phyloP scores from a whole-genome alignment of 2,113 vertebrate species.

The Colinus virginianus region DNA sequence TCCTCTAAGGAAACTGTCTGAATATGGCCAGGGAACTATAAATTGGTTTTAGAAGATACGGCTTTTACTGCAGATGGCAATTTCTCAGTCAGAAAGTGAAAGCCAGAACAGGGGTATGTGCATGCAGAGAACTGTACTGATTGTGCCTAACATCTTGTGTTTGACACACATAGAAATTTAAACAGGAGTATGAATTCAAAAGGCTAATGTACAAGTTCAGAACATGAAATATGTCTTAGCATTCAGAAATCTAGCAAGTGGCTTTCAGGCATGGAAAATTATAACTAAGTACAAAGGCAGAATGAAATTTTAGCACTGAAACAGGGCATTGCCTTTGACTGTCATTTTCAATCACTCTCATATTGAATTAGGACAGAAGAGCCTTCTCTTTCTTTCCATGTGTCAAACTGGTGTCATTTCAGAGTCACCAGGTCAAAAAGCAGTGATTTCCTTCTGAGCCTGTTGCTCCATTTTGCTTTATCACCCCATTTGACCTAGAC shows the following conservation, averaged over 20 bases:
- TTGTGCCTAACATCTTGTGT: constrained; percentile 37
- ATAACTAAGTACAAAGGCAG: background rate
- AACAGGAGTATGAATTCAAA: constrained; percentile 13
- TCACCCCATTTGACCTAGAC: background rate
- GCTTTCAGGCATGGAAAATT: background rate
- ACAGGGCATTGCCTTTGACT: background rate
- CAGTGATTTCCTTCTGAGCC: background rate
- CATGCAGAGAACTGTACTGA: background rate
- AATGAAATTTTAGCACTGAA: background rate
- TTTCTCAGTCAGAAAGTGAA: constrained; percentile 20
- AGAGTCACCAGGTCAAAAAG: background rate
- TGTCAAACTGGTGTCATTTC: background rate
- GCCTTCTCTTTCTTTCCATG: rapidly evolving
- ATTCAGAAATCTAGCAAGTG: background rate
- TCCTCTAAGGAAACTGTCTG: constrained; percentile 47
- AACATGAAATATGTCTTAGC: background rate
- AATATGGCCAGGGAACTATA: constrained; percentile 23
- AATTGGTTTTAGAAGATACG: constrained; percentile 42
- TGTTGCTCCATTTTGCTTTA: background rate
- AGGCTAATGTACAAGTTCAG: background rate
- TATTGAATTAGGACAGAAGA: background rate
- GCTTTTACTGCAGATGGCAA: constrained; percentile 44
- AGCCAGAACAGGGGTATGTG: constrained; percentile 16
- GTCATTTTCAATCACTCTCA: background rate
- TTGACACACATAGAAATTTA: background rate